Evolutionary conservation across 2,888 invertebrate genomes (phyloP), one percentile per base, ranked within the genome.

Genomic region (Byasa hedistus): DNA sequence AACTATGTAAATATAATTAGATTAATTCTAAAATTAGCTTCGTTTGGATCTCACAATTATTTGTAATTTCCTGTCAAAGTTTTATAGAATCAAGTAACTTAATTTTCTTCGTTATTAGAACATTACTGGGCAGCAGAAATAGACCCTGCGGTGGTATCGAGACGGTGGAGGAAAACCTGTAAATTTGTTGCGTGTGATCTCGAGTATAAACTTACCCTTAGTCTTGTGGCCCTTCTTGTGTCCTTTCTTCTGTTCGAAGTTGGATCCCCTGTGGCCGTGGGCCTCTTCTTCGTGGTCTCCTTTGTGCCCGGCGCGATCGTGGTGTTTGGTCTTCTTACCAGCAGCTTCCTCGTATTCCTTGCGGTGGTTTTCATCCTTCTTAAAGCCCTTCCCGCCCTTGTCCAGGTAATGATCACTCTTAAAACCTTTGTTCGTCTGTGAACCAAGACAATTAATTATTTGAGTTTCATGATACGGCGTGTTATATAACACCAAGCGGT

Each of bases 191-290:
- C 32, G 4, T n/a, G n/a, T n/a, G n/a, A n/a, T 32, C 32, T 32
- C 32, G 10, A 32, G 8, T 1, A 32, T 32, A 10, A 15, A 32
- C 77, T 72, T 64, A 91, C 92, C 96, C 82, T 95, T 95, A 1
- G 95, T 95, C 80, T 95, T 95, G 77, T 95, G 95, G 5, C 96
- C 96, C 75, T 95, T 95, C 78, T 95, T 95, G 79, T 96, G 95
- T 0, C 95, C 95, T 71, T 95, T 95, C 78, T 95, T 95, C 81
- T 95, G 95, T 0, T 94, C 95, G 70, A 95, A 95, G 78, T 95
- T 94, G 0, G 94, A 93, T 0, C 94, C 94, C 72, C 95, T 94
- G 62, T 94, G 93, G 0, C 94, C 95, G 70, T 94, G 94, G 5
- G 94, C 94, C 63, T 93, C 91, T 74, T 95, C 94, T 70, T 95